These are phyloP conservation scores for Anguilla rostrata DNA, from an alignment of 2,113 vertebrate genomes.

Conservation along the genomic window DNA sequence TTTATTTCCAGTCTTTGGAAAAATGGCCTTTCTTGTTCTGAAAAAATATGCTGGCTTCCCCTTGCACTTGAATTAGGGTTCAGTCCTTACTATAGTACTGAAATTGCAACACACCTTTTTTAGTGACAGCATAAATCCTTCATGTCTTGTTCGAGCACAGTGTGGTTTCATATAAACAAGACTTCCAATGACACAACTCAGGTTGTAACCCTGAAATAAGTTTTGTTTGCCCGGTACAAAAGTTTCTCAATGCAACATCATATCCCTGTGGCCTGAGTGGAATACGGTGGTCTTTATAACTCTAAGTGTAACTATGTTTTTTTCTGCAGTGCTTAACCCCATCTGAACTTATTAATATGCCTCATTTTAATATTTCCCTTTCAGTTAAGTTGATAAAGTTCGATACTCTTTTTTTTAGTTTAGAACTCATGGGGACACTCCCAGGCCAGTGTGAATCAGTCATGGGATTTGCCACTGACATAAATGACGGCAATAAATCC, in stretches of 20 bases:
- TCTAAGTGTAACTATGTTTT: not conserved
- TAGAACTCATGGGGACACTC: not conserved
- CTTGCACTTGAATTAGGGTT: not conserved
- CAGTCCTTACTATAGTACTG: not conserved
- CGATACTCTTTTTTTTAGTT: not conserved
- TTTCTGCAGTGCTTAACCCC: not conserved
- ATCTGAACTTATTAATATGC: not conserved
- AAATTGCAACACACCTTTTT: not conserved
- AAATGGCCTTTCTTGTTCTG: not conserved
- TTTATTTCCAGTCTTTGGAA: not conserved
- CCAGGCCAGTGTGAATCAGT: not conserved
- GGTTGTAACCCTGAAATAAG: not conserved
- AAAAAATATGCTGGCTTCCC: no score
- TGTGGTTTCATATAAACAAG: not conserved
- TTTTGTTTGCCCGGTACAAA: not conserved
- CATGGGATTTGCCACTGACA: slow-evolving; percentile 25
- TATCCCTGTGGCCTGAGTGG: not conserved
- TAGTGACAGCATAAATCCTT: not conserved
- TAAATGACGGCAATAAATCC: slow-evolving; percentile 32
- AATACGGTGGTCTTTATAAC: not conserved
- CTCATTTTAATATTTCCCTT: not conserved
- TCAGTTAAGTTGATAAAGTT: no score
- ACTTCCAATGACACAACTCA: not conserved
- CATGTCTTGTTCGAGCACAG: not conserved
- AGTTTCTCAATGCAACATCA: not conserved